A percentile compares a stretch with the other conserved stretches of the same genome.
phyloP scores from a whole-genome alignment of 2,888 invertebrate species.

The Mycalesis mineus region DNA sequence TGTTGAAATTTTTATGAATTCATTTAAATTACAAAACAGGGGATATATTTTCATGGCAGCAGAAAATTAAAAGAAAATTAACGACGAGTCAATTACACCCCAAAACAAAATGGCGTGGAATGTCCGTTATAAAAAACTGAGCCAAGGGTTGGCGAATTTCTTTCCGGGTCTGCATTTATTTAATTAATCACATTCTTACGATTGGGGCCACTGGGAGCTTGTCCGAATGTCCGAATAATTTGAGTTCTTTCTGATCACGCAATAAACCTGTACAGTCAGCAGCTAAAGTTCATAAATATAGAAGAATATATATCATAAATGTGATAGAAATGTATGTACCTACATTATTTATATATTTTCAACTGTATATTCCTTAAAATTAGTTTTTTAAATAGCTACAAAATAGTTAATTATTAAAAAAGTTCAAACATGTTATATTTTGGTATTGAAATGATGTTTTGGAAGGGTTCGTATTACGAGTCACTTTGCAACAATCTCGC shows the following conservation, averaged over 20 bases:
- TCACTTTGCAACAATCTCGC: constrained; percentile 70
- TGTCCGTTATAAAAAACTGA: constrained; percentile 63
- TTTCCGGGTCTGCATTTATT: constrained; percentile 71
- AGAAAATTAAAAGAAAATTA: constrained; percentile 60
- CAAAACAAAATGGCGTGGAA: constrained; percentile 62
- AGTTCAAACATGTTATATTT: constrained; percentile 38
- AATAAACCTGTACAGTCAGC: constrained; percentile 8
- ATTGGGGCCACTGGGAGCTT: constrained; percentile 62
- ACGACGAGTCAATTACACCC: constrained; percentile 67
- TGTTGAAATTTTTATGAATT: constrained; percentile 17
- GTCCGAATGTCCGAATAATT: constrained; percentile 70
- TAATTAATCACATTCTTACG: constrained; percentile 77
- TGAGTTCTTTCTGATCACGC: constrained; percentile 43
- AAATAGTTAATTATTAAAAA: constrained; percentile 21
- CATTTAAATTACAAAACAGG: constrained; percentile 14
- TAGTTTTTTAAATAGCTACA: background rate
- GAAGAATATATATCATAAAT: too few species aligned
- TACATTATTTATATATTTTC: too few species aligned
- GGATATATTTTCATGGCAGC: constrained; percentile 34
- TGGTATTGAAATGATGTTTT: constrained; percentile 54
- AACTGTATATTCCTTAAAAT: too few species aligned
- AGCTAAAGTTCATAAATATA: background rate
- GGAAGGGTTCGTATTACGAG: constrained; percentile 69
- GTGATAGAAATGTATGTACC: too few species aligned
- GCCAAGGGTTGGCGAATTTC: constrained; percentile 70